Conservation (phyloP, 2,888 invertebrate species). For the Melinaea marsaeus region DNA sequence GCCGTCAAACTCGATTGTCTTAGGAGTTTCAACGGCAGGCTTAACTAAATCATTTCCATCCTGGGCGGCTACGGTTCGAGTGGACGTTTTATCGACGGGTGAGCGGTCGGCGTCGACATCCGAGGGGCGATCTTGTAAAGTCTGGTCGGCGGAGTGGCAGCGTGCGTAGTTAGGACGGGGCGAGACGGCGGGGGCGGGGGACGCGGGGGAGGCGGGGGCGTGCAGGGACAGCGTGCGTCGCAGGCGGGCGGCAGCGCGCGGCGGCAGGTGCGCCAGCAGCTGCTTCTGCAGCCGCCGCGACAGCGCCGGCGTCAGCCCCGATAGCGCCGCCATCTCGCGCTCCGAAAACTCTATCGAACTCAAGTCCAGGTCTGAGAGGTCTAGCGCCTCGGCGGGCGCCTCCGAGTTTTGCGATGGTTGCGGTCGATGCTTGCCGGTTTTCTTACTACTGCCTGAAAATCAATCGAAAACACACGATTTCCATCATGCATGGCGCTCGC, state of each 20-base stretch:
- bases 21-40: background rate
- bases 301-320: constrained; percentile 81
- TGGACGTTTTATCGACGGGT: constrained; percentile 14
- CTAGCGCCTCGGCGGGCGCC: constrained; percentile 54
- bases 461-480: constrained; percentile 75
- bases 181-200: constrained; percentile 38
- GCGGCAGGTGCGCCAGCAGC: constrained; percentile 82
- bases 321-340: constrained; percentile 79
- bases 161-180: constrained; percentile 22
- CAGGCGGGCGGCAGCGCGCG: constrained; percentile 81
- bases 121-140: constrained; percentile 2
- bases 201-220: constrained; percentile 40
- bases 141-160: constrained; percentile 24
- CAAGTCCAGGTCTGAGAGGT: constrained; percentile 81
- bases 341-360: constrained; percentile 83
- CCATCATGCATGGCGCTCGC: constrained; percentile 76
- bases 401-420: constrained; percentile 40
- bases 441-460: constrained; percentile 73
- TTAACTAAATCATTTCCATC: background rate
- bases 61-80: background rate
- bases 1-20: constrained; percentile 1
- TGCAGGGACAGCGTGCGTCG: constrained; percentile 81
- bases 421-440: constrained; percentile 58
- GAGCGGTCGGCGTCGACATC: background rate
- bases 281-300: constrained; percentile 85